A percentile compares a stretch with the other conserved stretches of the same genome.
These are phyloP conservation scores for Chrysodeixis includens DNA, from an alignment of 2,888 invertebrate species.

Conservation along the genomic window DNA sequence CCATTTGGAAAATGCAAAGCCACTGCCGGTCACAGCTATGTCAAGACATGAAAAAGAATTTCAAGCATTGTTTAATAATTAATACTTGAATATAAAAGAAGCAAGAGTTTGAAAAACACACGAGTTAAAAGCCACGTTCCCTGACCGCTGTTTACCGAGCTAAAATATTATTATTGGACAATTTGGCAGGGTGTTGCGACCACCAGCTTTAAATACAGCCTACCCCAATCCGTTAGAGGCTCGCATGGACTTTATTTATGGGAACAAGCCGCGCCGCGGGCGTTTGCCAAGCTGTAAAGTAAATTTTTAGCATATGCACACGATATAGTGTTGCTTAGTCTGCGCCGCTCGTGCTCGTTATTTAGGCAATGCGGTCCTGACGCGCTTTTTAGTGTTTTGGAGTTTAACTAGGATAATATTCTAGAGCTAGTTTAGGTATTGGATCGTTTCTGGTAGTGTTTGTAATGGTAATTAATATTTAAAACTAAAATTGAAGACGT, in stretches of 20 bases:
- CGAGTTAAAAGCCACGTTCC: constrained; percentile 10
- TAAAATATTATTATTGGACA: constrained; percentile 70
- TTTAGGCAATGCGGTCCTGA: constrained; percentile 21
- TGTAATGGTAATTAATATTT: background rate
- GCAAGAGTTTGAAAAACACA: background rate
- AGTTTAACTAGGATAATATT: background rate
- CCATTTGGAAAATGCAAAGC: too few relatives aligned
- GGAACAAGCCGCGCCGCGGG: constrained; percentile 52
- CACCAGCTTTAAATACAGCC: constrained; percentile 60
- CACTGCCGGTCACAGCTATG: too few relatives aligned
- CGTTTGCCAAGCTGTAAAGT: constrained; percentile 60
- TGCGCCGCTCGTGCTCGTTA: background rate
- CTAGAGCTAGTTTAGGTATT: background rate
- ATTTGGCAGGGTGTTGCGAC: constrained; percentile 72
- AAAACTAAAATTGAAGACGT: background rate
- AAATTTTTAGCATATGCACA: constrained; percentile 46
- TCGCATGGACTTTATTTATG: constrained; percentile 58
- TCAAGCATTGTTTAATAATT: too few relatives aligned
- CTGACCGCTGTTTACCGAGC: constrained; percentile 55
- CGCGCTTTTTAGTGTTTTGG: background rate
- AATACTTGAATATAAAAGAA: background rate
- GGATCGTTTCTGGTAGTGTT: background rate
- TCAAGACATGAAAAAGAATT: too few relatives aligned
- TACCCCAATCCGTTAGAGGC: constrained; percentile 62
- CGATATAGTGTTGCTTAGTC: constrained; percentile 2